These are phyloP conservation scores for Palythoa caribaeorum DNA, from an alignment of 92 coral and sea anemone species.

Conservation along the genomic window DNA sequence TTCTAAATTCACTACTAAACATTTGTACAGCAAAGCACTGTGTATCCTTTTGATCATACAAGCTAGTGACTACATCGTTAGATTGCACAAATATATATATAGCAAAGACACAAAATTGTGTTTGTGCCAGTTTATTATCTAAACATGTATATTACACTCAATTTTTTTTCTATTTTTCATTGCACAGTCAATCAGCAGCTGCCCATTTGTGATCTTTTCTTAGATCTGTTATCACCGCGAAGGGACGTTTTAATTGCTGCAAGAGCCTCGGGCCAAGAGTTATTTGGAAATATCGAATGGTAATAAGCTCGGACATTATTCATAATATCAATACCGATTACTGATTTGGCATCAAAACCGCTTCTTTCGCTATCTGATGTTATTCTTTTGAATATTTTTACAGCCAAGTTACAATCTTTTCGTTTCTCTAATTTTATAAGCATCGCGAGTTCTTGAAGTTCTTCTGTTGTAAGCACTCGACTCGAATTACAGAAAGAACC, in stretches of 20 bases:
- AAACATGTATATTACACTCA: neutral
- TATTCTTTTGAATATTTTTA: constrained; percentile 14
- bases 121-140: too few species aligned
- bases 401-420: constrained; percentile 8
- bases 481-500: neutral
- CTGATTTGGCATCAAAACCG: constrained; percentile 9
- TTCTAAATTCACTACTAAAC: too few species aligned
- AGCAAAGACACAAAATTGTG: too few species aligned
- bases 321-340: neutral
- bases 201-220: constrained; percentile 14
- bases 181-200: constrained; percentile 20
- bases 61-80: too few species aligned
- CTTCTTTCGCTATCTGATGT: constrained; percentile 4
- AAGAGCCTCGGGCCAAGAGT: constrained; percentile 23
- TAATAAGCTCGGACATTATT: constrained; percentile 13
- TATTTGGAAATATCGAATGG: constrained; percentile 13
- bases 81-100: too few species aligned
- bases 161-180: neutral
- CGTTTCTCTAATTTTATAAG: neutral
- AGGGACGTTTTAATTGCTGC: constrained; percentile 26
- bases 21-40: too few species aligned
- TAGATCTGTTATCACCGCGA: constrained; percentile 13
- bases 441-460: constrained; percentile 21
- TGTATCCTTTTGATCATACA: too few species aligned
- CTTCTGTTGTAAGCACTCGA: constrained; percentile 5